Base-by-base conservation (phyloP, 2,888 invertebrate species). In the Hemaris fuciformis region DNA sequence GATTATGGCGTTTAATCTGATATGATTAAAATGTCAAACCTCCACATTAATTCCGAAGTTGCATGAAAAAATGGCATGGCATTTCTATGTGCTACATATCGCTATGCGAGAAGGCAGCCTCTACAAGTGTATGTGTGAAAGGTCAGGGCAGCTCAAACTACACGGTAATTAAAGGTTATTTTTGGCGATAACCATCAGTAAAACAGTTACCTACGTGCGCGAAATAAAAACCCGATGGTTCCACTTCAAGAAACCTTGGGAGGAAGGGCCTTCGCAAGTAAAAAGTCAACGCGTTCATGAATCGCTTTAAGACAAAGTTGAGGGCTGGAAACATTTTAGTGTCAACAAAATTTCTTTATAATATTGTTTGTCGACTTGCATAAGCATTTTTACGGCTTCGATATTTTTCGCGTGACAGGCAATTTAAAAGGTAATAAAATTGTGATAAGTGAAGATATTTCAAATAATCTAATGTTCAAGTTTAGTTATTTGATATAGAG, bases 91-190 rank as follows among this genome's bases (percentile, higher is more conserved):
- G 62, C 62, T 82, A 75, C 74, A 73, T 81, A 82, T 65, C 75
- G 75, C 84, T 84, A 76, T 73, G 73, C 71, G 68, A 76, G 67
- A 70, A 77, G 77, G 76, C 76, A 80, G 73, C 75, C 76, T 79
- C 72, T 78, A 80, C 80, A 81, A 81, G 85, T 84, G 83, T 77
- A 75, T 78, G 78, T 84, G 81, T 81, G 81, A 91, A 92, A 91
- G 91, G 91, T 92, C 92, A 92, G 85, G 91, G 91, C 78, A 81
- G 85, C 85, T 81, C 85, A 87, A 87, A 89, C 89, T 85, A 88
- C 87, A 87, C 86, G 82, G 90, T 91, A 92, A 92, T 92, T 92
- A 92, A 91, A 92, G 91, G 91, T 91, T 91, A 91, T 91, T 91
- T 91, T 90, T 89, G 88, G 85, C 85, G 91, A 91, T 91, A 91